Conservation (phyloP, 2,797 vertebrate species). For the Rousettus madagascariensis region DNA sequence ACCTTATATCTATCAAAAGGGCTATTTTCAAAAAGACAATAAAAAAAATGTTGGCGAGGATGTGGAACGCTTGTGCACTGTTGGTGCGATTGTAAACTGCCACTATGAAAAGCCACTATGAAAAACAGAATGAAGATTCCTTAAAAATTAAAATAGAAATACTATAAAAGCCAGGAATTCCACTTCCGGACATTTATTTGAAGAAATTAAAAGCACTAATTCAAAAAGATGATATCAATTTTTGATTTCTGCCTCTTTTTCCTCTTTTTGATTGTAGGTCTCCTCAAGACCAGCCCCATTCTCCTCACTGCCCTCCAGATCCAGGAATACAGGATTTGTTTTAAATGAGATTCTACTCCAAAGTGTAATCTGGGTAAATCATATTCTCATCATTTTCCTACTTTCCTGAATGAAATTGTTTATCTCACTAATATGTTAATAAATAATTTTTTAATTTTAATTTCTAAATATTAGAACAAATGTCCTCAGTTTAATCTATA, state of each 20-base stretch:
- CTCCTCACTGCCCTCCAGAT: background rate
- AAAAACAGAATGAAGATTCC: too few relatives aligned
- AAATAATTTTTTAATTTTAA: background rate
- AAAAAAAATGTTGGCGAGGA: background rate
- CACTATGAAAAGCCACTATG: too few relatives aligned
- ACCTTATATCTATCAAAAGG: background rate
- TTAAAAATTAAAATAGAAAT: too few relatives aligned
- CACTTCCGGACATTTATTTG: too few relatives aligned
- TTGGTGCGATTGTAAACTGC: background rate
- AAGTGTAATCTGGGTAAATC: background rate
- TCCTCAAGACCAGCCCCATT: background rate
- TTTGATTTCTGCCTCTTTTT: background rate
- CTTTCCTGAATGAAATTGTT: background rate
- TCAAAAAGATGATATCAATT: background rate
- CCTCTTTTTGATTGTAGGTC: background rate
- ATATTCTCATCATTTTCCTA: background rate
- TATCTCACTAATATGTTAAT: background rate
- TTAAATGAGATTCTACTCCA: background rate
- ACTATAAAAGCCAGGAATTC: too few relatives aligned
- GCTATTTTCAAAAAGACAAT: background rate
- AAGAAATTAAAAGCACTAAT: too few relatives aligned
- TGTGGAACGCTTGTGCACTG: too few relatives aligned
- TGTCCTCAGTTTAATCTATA: background rate
- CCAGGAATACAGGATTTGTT: background rate
- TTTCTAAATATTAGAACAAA: background rate